Evolutionary conservation across 2,797 vertebrate genomes (phyloP).

Genomic region (Coracias cyanogaster): DNA sequence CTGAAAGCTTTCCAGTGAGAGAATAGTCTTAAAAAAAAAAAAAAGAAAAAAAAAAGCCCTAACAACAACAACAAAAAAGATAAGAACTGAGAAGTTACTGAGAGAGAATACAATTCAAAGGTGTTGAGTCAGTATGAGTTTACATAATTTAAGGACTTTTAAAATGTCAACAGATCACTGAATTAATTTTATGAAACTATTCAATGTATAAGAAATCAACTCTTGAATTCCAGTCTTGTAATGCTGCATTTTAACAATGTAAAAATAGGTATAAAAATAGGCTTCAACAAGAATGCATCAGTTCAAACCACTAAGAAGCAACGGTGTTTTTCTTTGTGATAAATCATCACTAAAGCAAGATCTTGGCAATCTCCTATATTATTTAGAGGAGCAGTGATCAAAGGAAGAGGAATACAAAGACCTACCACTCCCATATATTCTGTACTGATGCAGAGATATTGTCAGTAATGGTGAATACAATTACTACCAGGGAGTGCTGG

Average conservation of each 20-base stretch:
- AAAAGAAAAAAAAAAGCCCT: neutral
- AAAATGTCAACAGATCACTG: neutral
- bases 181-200: slow-evolving; percentile 25
- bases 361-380: slow-evolving; percentile 67
- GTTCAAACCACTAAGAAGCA: slow-evolving; percentile 58
- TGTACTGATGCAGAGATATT: slow-evolving; percentile 46
- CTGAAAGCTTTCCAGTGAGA: slow-evolving; percentile 14
- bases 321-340: slow-evolving; percentile 55
- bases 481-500: slow-evolving; percentile 22
- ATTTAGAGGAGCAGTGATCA: slow-evolving; percentile 73
- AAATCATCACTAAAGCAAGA: slow-evolving; percentile 62
- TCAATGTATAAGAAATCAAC: neutral
- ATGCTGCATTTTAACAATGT: neutral
- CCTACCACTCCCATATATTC: slow-evolving; percentile 39
- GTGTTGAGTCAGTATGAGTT: neutral
- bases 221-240: neutral
- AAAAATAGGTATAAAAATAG: slow-evolving; percentile 10
- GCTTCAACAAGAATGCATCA: neutral
- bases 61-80: too few species aligned
- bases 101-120: slow-evolving; percentile 3
- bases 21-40: neutral
- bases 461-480: slow-evolving; percentile 33
- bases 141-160: slow-evolving; percentile 29
- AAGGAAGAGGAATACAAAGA: slow-evolving; percentile 65
- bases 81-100: neutral